Percentiles rank a stretch among this genome's conserved stretches.
phyloP scores from a whole-genome alignment of 2,797 vertebrate genomes.

The Hirundo rustica region DNA sequence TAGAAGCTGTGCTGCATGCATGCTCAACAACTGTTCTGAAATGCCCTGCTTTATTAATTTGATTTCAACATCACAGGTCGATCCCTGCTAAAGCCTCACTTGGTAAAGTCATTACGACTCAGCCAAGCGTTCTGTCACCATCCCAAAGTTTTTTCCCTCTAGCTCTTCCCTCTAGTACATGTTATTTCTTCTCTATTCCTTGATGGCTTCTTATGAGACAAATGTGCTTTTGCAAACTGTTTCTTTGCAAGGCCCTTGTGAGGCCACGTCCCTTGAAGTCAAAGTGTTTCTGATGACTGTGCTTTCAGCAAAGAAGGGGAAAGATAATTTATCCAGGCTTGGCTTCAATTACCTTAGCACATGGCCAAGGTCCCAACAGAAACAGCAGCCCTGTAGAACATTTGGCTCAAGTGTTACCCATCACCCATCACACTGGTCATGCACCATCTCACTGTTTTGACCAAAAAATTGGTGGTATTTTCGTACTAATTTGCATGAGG shows the following conservation, averaged over 20 bases:
- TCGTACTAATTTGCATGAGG: not conserved
- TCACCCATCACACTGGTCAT: not conserved
- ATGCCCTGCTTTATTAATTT: not conserved
- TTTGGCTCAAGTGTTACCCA: not conserved
- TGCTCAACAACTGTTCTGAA: not conserved
- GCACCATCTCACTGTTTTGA: not conserved
- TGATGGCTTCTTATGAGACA: not conserved
- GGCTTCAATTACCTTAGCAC: not conserved
- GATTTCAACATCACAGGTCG: not conserved
- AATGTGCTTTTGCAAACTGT: not conserved
- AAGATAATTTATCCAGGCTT: not conserved
- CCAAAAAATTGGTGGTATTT: not conserved
- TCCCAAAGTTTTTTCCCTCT: not conserved
- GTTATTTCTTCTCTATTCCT: not conserved
- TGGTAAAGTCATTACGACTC: not conserved
- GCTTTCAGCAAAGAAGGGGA: not conserved
- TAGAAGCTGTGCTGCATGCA: not conserved
- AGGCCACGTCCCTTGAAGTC: not conserved
- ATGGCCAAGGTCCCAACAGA: not conserved
- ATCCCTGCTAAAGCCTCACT: not conserved
- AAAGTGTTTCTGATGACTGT: not conserved
- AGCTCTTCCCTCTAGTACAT: not conserved
- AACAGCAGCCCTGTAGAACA: not conserved
- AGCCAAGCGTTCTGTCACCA: not conserved
- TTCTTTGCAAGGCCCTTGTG: not conserved